These are phyloP conservation scores for Chelonia mydas DNA, from an alignment of 2,797 vertebrate species.

Conservation along the genomic window DNA sequence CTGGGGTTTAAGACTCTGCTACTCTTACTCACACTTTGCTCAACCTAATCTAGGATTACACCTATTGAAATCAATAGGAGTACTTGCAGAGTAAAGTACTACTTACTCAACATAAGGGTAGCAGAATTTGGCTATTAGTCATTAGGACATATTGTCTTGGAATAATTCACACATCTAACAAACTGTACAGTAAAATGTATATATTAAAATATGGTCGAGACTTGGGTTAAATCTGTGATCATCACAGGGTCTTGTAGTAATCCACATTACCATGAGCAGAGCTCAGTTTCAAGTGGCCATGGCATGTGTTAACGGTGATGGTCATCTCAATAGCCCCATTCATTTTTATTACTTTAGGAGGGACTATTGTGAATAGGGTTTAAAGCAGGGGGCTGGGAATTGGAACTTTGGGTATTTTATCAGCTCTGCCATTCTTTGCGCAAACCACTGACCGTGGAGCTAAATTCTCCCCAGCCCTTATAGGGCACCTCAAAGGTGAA, in stretches of 20 bases:
- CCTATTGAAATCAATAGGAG: not conserved
- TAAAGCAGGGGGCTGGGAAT: not conserved
- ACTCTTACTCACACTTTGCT: not conserved
- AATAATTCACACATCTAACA: not conserved
- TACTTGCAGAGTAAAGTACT: not conserved
- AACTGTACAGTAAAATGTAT: not conserved
- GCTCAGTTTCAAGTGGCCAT: fast-evolving
- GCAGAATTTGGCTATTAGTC: not conserved
- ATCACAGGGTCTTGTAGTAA: not conserved
- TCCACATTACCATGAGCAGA: fast-evolving
- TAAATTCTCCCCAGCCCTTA: not conserved
- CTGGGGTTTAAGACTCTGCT: not conserved
- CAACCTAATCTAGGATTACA: not conserved
- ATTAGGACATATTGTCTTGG: not conserved
- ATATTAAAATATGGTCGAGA: not conserved
- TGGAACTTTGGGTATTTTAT: not conserved
- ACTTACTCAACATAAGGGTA: not conserved
- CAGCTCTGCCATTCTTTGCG: not conserved
- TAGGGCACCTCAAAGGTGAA: not conserved
- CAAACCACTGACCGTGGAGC: not conserved
- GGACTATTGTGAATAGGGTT: not conserved
- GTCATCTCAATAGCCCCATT: not conserved
- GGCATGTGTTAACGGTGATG: fast-evolving
- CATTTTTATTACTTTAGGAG: not conserved
- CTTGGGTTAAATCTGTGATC: not conserved